These are phyloP conservation scores for Chamaetylas fuelleborni DNA, from an alignment of 2,113 vertebrate species.

Conservation along the genomic window DNA sequence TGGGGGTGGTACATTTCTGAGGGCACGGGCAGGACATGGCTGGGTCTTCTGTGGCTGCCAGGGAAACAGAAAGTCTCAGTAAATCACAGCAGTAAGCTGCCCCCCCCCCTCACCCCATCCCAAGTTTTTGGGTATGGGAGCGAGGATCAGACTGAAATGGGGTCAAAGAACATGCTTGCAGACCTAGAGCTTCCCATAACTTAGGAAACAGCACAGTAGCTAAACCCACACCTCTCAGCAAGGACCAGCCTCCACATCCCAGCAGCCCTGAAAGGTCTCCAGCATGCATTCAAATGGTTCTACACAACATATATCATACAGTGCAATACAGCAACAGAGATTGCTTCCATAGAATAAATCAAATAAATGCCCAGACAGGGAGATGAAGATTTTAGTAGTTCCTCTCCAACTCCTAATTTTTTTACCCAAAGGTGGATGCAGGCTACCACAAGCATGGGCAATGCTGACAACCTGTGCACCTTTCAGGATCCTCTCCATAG, in stretches of 20 bases:
- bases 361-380: neutral
- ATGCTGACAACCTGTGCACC: neutral
- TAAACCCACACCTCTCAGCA: neutral
- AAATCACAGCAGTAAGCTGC: neutral
- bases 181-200: neutral
- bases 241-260: neutral
- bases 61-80: accelerated
- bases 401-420: neutral
- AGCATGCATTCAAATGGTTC: neutral
- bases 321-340: neutral
- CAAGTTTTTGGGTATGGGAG: neutral
- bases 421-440: neutral
- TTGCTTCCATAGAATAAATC: neutral
- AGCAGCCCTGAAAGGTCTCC: neutral
- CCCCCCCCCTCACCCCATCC: accelerated
- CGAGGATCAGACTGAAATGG: neutral
- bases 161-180: neutral
- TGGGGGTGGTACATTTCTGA: accelerated
- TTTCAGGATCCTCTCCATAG: neutral
- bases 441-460: neutral
- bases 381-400: neutral
- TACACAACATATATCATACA: neutral
- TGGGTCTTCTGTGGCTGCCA: neutral
- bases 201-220: neutral
- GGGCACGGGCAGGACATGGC: neutral